Base-by-base conservation (phyloP, 2,797 vertebrate genomes). In the Apogon hyalosoma region DNA sequence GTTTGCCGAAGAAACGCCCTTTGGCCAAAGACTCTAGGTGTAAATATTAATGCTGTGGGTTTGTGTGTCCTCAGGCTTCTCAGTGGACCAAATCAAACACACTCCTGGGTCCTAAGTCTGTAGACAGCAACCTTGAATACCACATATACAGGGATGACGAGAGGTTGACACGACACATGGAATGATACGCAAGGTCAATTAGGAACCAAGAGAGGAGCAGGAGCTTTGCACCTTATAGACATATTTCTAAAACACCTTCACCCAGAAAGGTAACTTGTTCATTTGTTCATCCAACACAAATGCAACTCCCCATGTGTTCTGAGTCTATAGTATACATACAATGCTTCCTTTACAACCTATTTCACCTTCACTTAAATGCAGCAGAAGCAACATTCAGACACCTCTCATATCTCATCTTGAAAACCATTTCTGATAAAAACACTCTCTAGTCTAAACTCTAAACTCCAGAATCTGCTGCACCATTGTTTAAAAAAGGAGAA, bases 1-100 rank as follows among this genome's bases (percentile, higher is more conserved):
- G 49, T 61, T 45, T 42, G 72, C 70, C 57, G 41, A 42, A 63
- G 59, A 69, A 73, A 66, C 43, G 54, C 48, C 78, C 68, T 74
- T 83, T 50, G 60, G 76, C 36, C 67, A 66, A 75, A 77, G 66
- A 46, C 63, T 60, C 75, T 43, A 53, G 41, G 24, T 66, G 77
- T 85, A 79, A 87, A 89, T 88, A 87, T 87, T 78, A 80, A 87
- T 42, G 59, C 42, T 7, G 72, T 41, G 68, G 53, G 61, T 57
- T 31, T 7, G 47, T 1, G 21, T 69, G 78, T 77, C 75, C 83
- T 69, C 15, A 13, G 78, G 69, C 79, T 84, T 73, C 72, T 76
- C 82, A 43, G 60, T 69, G 80, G 77, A 80, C 63, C 71, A 50
- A 82, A 87, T 80, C 82, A 69, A 87, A 78, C 75, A 48, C 67